Evolutionary conservation across 2,113 vertebrate species (phyloP), one percentile per base, ranked within the genome.

Genomic region (Hemibagrus wyckioides): DNA sequence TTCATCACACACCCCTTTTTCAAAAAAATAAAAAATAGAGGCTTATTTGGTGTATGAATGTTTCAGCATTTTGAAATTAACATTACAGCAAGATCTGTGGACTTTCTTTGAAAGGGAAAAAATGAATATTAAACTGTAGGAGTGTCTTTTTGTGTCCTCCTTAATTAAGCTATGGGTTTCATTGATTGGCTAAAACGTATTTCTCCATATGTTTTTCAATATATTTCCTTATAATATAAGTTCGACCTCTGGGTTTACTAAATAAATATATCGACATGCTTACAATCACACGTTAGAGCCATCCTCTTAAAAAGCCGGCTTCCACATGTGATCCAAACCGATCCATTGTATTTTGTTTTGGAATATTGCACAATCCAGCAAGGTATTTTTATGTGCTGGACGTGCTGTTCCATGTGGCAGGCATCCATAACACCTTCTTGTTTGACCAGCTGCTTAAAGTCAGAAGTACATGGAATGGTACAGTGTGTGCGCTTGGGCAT

Each of bases 361-460:
- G 65, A 65, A 13, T 3, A 44, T 36, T 61, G 30, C n/a, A 69
- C 67, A 88, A 57, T 41, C 79, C 77, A 13, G 57, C 8, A 14
- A 50, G 30, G 17, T 77, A 81, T 52, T 76, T 82, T 85, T 59
- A 33, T 4, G 25, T 33, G 3, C 44, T 77, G 86, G 65, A 80
- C 73, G 73, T 91, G 87, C 63, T 30, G 82, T 30, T 85, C 36
- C 77, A 30, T 56, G 54, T 63, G 56, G 9, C 61, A 41, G 57
- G 33, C 54, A 25, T 76, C 79, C 23, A 86, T 75, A 87, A 80
- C 80, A 57, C n/a, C n/a, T 81, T 82, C 76, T 79, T 89, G 88
- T 87, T 80, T 89, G 83, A 89, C 67, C 86, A 90, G 89, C 90
- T 89, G 73, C 85, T 88, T 48, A 80, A 77, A 80, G 69, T 89